Base-by-base conservation (phyloP, 1,140 invertebrate genomes). In the Cydia pomonella region DNA sequence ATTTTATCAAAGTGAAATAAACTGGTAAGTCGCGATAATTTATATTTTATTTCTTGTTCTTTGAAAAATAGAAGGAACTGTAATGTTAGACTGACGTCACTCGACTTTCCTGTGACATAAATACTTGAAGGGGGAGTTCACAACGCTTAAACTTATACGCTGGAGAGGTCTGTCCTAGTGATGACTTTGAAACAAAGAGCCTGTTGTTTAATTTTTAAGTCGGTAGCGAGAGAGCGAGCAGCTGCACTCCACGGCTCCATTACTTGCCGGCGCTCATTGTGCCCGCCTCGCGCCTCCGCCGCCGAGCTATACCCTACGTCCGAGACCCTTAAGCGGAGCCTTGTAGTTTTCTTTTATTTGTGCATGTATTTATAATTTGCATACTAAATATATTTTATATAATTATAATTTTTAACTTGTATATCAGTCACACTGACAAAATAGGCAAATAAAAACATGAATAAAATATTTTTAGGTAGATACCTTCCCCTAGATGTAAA, bases 81-180 rank as follows among this genome's bases (percentile, higher is more conserved):
- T 25, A 27, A n/a, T 33, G n/a, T 47, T n/a, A 38, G 73, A 33
- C 59, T 69, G 16, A 75, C 47, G 74, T 71, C 50, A 71, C n/a
- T 44, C 72, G 25, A 27, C 75, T 33, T 50, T 33, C 0, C 53
- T 23, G 53, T 1, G 27, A 74, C 44, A 62, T 73, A 73, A 77
- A 79, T 82, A 81, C 81, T 81, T 76, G 76, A 80, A 66, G 75
- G 63, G 71, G 47, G 79, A 85, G 75, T 83, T 84, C 77, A 75
- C 77, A 53, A 33, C 74, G 84, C 74, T 87, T 83, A 83, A 87
- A 90, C 80, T 88, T 90, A 80, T 77, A 78, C 80, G 79, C 76
- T 79, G 79, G 63, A 72, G 78, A 74, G 79, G 78, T 59, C 77
- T 75, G 73, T 72, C 76, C 78, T 72, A 76, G 72, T 79, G 78